Evolutionary conservation across 2,888 invertebrate species (phyloP).

Genomic region (Tiliacea citrago): DNA sequence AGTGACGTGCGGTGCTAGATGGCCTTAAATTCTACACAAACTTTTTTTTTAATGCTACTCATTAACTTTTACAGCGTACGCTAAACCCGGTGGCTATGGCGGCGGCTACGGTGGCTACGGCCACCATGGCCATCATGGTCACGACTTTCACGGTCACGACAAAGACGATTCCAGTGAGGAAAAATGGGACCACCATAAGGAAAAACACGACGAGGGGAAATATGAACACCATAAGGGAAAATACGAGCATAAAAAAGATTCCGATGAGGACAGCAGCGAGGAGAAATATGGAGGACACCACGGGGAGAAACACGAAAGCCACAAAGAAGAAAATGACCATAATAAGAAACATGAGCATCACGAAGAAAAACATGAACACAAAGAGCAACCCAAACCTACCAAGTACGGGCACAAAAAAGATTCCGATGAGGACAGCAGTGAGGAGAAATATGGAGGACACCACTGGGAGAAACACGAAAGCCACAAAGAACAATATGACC

Average conservation of each 20-base stretch:
- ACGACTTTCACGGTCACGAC: constrained; percentile 26
- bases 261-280: constrained; percentile 13
- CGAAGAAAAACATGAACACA: constrained; percentile 18
- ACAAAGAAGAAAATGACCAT: constrained; percentile 31
- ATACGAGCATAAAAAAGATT: constrained; percentile 13
- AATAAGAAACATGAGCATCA: constrained; percentile 17
- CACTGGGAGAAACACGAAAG: constrained; percentile 17
- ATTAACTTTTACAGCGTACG: constrained; percentile 24
- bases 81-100: constrained; percentile 41
- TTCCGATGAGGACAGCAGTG: constrained; percentile 11
- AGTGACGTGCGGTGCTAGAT: too few relatives aligned
- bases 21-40: not conserved
- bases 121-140: constrained; percentile 32
- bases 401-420: constrained; percentile 13
- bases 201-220: constrained; percentile 7
- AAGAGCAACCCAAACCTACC: constrained; percentile 28
- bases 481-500: constrained; percentile 28
- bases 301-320: constrained; percentile 17
- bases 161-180: constrained; percentile 19
- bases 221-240: constrained; percentile 2
- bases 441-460: constrained; percentile 26
- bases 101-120: constrained; percentile 28
- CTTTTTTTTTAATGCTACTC: not conserved
- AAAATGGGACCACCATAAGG: constrained; percentile 28
- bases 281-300: constrained; percentile 22